Percentiles rank a stretch among this genome's conserved stretches.
phyloP scores from a whole-genome alignment of 2,113 vertebrate genomes.

The Barnardius zonarius region DNA sequence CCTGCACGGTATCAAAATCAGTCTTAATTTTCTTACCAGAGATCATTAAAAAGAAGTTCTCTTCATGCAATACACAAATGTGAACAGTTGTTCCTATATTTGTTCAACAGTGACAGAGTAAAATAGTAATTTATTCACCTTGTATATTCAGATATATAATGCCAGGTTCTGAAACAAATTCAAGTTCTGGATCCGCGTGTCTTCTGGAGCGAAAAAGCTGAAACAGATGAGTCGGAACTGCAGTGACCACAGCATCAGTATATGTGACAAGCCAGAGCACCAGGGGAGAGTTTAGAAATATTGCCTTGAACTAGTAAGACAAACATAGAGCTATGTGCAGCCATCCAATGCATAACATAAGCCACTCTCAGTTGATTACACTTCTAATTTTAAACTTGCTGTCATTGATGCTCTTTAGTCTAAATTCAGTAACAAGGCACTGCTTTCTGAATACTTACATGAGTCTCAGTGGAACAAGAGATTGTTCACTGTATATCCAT shows the following conservation, averaged over 20 bases:
- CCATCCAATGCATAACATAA: not conserved
- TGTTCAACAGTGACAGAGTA: not conserved
- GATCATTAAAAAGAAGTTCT: not conserved
- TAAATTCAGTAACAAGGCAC: not conserved
- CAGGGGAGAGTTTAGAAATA: not conserved
- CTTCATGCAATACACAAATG: not conserved
- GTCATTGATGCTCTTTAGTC: not conserved
- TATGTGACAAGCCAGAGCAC: not conserved
- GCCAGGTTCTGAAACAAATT: not conserved
- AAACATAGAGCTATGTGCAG: not conserved
- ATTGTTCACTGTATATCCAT: not conserved
- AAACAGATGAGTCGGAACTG: not conserved
- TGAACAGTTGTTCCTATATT: not conserved
- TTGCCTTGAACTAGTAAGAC: not conserved
- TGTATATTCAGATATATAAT: not conserved
- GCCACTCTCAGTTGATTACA: not conserved
- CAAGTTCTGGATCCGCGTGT: accelerated
- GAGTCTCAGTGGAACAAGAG: not conserved
- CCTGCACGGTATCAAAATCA: not conserved
- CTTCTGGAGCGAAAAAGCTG: not conserved
- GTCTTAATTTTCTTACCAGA: not conserved
- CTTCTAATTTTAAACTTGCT: not conserved
- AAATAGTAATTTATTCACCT: not conserved
- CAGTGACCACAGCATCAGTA: not conserved
- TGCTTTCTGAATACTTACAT: not conserved